phyloP scores from a whole-genome alignment of 2,113 vertebrate species.

The Kryptolebias marmoratus region DNA sequence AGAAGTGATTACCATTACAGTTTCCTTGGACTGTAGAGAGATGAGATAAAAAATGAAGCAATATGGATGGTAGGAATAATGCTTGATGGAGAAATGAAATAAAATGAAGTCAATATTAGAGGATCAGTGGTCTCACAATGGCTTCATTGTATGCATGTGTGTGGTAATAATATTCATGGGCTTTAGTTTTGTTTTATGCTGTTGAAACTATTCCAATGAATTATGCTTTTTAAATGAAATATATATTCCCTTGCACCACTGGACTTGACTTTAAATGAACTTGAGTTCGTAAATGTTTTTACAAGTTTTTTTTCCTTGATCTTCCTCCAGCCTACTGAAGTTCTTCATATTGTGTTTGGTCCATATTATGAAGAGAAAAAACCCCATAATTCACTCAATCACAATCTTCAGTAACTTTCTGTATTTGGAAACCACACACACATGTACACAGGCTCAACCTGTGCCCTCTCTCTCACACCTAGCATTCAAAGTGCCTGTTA shows the following conservation, averaged over 20 bases:
- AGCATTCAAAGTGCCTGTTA: constrained; percentile 56
- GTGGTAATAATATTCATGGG: neutral
- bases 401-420: constrained; percentile 24
- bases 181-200: neutral
- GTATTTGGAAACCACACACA: neutral
- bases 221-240: neutral
- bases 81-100: no score
- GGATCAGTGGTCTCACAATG: no score
- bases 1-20: no score
- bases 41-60: no score
- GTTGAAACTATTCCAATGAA: neutral
- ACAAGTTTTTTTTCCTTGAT: neutral
- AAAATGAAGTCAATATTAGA: no score
- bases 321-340: neutral
- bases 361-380: neutral
- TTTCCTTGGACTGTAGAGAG: no score
- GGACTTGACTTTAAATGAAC: neutral
- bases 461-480: constrained; percentile 50
- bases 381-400: constrained; percentile 2
- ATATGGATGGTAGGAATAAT: no score
- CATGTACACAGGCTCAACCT: constrained; percentile 10
- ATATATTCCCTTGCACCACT: neutral
- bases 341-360: neutral
- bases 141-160: no score
- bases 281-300: neutral